These are phyloP conservation scores for Sanderia malayensis DNA, from an alignment of 30 jellyfish, hydroid and myxozoan species.

Conservation along the genomic window DNA sequence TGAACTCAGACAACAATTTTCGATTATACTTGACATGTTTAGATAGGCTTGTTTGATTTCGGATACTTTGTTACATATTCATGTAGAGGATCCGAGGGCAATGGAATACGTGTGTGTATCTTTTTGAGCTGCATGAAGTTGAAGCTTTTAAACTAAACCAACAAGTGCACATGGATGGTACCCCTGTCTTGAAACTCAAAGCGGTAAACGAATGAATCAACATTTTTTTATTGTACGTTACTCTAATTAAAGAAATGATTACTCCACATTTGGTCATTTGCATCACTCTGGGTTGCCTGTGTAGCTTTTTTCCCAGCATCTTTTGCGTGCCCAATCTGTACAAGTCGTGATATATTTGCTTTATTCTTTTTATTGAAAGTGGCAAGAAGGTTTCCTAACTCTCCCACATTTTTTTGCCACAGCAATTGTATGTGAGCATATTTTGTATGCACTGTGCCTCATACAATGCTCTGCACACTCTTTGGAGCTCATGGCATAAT, in stretches of 20 bases:
- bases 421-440: slow-evolving; percentile 11
- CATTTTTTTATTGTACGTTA: too few relatives aligned
- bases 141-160: too few relatives aligned
- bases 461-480: background rate
- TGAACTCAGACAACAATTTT: slow-evolving; percentile 9
- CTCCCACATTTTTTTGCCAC: slow-evolving; percentile 14
- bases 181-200: too few relatives aligned
- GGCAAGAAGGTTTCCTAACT: slow-evolving; percentile 15
- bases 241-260: too few relatives aligned
- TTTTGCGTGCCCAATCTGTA: slow-evolving; percentile 1
- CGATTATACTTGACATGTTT: slow-evolving; percentile 38
- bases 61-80: too few relatives aligned
- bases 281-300: slow-evolving; percentile 7
- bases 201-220: too few relatives aligned
- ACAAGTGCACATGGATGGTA: too few relatives aligned
- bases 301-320: slow-evolving; percentile 22
- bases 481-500: background rate
- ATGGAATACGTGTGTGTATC: too few relatives aligned
- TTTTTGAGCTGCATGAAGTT: too few relatives aligned
- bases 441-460: slow-evolving; percentile 11
- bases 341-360: slow-evolving; percentile 12
- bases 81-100: too few relatives aligned
- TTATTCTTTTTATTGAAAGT: slow-evolving; percentile 5
- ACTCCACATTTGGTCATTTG: too few relatives aligned
- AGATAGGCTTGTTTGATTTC: slow-evolving; percentile 23